A percentile compares a stretch with the other conserved stretches of the same genome.
Conservation (phyloP, 1,140 invertebrate species). For the Drosophila simulans region DNA sequence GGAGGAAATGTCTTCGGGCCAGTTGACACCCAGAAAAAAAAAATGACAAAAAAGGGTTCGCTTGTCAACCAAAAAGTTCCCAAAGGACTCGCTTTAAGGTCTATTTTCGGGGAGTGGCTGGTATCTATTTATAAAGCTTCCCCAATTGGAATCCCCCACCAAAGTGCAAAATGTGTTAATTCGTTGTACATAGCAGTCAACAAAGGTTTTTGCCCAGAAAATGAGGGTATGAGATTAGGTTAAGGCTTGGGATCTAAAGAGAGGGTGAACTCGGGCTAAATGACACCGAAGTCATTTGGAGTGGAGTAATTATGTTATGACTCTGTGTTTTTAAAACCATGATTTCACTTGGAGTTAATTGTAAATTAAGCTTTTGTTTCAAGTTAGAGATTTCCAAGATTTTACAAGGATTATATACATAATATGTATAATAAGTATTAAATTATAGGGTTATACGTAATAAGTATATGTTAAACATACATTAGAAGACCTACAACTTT, state of each 20-base stretch:
- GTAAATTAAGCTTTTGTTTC: not conserved
- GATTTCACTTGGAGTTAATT: not conserved
- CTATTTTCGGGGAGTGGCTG: slow-evolving; percentile 1
- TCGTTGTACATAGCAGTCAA: not conserved
- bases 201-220: not conserved
- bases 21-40: not conserved
- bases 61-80: not conserved
- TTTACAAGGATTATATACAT: not conserved
- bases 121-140: slow-evolving; percentile 6
- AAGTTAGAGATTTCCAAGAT: not conserved
- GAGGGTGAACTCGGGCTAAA: not conserved
- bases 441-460: not conserved
- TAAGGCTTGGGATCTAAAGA: not conserved
- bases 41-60: not conserved
- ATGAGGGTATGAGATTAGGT: not conserved
- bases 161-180: slow-evolving; percentile 3
- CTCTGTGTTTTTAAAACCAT: too few relatives aligned
- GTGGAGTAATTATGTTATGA: not conserved
- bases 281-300: not conserved
- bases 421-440: too few relatives aligned
- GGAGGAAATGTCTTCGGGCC: not conserved
- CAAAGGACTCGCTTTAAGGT: not conserved
- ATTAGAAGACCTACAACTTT: not conserved
- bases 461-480: not conserved
- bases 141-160: slow-evolving; percentile 4